Evolutionary conservation across 2,113 vertebrate genomes (phyloP).

Genomic region (Helogale parvula): DNA sequence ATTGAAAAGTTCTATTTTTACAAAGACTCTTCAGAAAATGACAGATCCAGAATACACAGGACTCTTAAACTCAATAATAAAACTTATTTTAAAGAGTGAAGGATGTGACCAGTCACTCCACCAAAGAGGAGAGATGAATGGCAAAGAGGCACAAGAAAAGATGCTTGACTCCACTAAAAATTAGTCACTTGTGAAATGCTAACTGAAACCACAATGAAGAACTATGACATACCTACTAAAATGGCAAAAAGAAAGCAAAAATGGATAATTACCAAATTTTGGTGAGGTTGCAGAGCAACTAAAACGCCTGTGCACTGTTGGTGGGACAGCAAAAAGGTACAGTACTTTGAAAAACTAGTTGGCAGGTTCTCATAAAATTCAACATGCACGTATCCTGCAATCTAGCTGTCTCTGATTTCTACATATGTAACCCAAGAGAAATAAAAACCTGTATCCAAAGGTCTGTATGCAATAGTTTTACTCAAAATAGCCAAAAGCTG

Average conservation of each 20-base stretch:
- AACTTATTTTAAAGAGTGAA: not conserved
- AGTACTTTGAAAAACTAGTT: not conserved
- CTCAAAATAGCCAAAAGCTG: not conserved
- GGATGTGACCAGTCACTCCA: not conserved
- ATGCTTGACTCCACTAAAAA: not conserved
- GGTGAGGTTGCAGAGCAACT: not conserved
- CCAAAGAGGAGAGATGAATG: not conserved
- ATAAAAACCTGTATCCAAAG: too few species aligned
- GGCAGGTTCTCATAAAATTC: not conserved
- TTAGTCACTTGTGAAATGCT: not conserved
- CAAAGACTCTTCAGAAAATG: not conserved
- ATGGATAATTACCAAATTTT: not conserved
- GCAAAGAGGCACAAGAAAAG: not conserved
- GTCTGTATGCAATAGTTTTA: too few species aligned
- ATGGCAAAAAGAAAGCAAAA: not conserved
- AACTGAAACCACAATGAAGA: not conserved
- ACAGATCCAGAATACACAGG: not conserved
- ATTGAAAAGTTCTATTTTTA: constrained; percentile 2
- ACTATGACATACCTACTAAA: not conserved
- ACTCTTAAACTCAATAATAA: not conserved
- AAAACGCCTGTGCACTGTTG: not conserved
- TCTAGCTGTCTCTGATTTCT: not conserved
- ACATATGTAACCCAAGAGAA: too few species aligned
- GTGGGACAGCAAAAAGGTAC: not conserved
- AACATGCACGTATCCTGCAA: not conserved